Conservation (phyloP, 1,140 invertebrate species). For the Tribolium castaneum region DNA sequence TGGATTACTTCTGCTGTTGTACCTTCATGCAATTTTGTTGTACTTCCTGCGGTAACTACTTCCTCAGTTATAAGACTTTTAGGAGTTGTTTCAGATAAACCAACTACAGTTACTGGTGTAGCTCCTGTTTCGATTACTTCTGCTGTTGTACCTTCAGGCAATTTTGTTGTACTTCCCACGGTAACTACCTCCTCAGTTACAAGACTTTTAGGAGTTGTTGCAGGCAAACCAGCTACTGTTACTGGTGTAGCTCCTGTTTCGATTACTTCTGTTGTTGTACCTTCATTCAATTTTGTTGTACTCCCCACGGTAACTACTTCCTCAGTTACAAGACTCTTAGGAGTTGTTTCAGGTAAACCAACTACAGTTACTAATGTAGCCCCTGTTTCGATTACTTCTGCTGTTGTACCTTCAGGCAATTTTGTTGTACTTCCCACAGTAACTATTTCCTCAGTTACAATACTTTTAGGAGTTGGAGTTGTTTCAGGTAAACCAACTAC, state of each 20-base stretch:
- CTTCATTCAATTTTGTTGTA: too few relatives aligned
- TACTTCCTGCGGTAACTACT: conserved; percentile 45
- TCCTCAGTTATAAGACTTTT: conserved; percentile 55
- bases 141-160: too few relatives aligned
- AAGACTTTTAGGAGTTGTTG: conserved; percentile 54
- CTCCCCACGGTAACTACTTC: conserved; percentile 51
- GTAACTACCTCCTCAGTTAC: conserved; percentile 56
- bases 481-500: not conserved
- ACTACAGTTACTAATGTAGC: not conserved
- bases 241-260: not conserved
- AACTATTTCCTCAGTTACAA: conserved; percentile 57
- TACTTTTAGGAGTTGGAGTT: conserved; percentile 55
- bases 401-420: too few relatives aligned
- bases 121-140: too few relatives aligned
- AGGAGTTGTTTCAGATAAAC: conserved; percentile 50
- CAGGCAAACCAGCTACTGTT: not conserved
- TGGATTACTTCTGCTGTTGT: too few relatives aligned
- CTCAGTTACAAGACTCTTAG: conserved; percentile 55
- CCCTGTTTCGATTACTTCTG: too few relatives aligned
- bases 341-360: conserved; percentile 45
- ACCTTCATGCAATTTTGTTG: too few relatives aligned
- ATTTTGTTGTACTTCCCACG: too few relatives aligned
- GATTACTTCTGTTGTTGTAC: too few relatives aligned
- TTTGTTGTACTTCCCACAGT: too few relatives aligned
- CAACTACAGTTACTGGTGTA: not conserved